Base-by-base conservation (phyloP, 1,140 invertebrate species). In the Platorchestia sp. region DNA sequence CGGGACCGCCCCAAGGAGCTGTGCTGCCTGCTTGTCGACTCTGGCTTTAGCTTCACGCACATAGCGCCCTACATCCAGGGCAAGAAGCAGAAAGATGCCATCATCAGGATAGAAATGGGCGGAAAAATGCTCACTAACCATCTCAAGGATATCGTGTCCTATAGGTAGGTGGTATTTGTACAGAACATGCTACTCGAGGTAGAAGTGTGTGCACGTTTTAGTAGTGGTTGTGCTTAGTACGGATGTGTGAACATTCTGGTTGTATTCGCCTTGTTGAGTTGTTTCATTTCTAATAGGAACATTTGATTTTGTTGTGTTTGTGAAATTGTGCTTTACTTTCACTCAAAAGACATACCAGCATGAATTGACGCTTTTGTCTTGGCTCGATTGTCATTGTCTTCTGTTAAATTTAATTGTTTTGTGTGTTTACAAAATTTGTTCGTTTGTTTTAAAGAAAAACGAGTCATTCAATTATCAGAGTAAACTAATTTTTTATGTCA, bases 121-220 rank as follows among this genome's bases (percentile, higher is more conserved):
- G 99, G 99, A 0, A 99, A 99, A 97, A 97, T 99, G 10, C 97
- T 99, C 93, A 99, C 99, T 0, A 99, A 99, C 97, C 99, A 99
- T 97, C 97, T 99, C 59, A 99, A 99, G 97, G 99, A 99, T 97
- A 98, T 99, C 22, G 98, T 99, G 96, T 99, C 99, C 0, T 99
- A 99, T 97, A 98, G 96, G 96, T 96, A 87, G 45, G 75, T 0
- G 87, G 40, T 91, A 97, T 97, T n/a, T n/a, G n/a, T n/a, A n/a
- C n/a, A n/a, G n/a, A n/a, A n/a, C n/a, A n/a, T n/a, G n/a, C n/a
- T 97, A 96, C 96, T 87, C 43, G 45, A n/a, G n/a, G n/a, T n/a
- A n/a, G n/a, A n/a, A n/a, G n/a, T 75, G 59, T 75, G 59, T 36
- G 59, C 10, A 36, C 27, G 14, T 75, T 75, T 36, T 36, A 19